A percentile compares a stretch with the other conserved stretches of the same genome.
Evolutionary conservation across 2,888 invertebrate genomes (phyloP).

Genomic region (Acleris holmiana): DNA sequence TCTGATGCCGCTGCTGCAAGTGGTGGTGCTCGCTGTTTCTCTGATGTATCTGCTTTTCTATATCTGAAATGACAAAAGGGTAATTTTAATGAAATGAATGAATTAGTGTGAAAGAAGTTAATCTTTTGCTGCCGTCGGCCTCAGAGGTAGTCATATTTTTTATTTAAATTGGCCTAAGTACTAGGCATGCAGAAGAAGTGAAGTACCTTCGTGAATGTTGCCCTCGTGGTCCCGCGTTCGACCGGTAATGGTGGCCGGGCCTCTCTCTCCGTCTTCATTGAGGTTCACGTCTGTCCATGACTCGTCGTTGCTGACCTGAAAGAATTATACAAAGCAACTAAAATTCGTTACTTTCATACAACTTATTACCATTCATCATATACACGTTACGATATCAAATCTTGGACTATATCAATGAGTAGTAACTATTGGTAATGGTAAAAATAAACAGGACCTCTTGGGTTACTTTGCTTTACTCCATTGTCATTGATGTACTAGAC

Average conservation of each 20-base stretch:
- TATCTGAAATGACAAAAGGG: constrained; percentile 69
- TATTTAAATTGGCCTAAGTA: too few relatives aligned
- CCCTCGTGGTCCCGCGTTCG: constrained; percentile 88
- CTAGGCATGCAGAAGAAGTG: not conserved
- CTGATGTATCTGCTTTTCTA: constrained; percentile 77
- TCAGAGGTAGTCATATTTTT: too few relatives aligned
- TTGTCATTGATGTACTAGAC: too few relatives aligned
- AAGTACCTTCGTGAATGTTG: constrained; percentile 79
- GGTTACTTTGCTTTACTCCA: too few relatives aligned
- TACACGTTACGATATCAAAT: too few relatives aligned
- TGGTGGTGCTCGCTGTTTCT: constrained; percentile 71
- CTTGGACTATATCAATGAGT: too few relatives aligned
- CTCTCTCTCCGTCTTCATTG: constrained; percentile 91
- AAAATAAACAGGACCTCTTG: too few relatives aligned
- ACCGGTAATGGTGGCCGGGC: constrained; percentile 78
- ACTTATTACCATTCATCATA: not conserved
- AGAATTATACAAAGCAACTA: constrained; percentile 18
- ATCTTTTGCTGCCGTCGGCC: too few relatives aligned
- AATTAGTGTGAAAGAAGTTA: too few relatives aligned
- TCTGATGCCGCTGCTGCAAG: constrained; percentile 66
- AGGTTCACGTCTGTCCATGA: constrained; percentile 97
- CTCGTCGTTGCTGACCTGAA: constrained; percentile 88
- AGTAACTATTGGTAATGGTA: too few relatives aligned
- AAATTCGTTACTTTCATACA: not conserved
- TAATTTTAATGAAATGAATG: too few relatives aligned